Evolutionary conservation across 2,797 vertebrate genomes (phyloP), one percentile per base, ranked within the genome.

Genomic region (Leptodactylus fallax): DNA sequence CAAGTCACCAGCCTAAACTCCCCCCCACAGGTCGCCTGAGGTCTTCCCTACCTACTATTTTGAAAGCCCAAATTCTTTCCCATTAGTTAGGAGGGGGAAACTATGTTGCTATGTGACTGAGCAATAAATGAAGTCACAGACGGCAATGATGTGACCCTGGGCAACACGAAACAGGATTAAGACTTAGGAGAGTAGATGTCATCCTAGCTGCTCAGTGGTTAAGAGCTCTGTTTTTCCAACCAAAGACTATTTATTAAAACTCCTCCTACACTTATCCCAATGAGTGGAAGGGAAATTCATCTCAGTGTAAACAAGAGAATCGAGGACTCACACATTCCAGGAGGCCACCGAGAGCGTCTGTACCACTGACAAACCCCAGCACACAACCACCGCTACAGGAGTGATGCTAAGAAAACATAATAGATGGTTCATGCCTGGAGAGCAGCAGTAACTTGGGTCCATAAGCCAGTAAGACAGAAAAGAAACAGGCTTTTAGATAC

Each of bases 161-260:
- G 81, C 55, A 63, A n/a, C 67, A 77, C 71, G 71, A 78, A 87
- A 49, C 23, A 12, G 72, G 86, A 87, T 87, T 87, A 87, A n/a
- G 79, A 61, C 65, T 77, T 76, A 81, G 27, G 25, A 58, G 60
- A 81, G 45, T 81, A 87, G 86, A 83, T 87, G 81, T 58, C 86
- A 78, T 36, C 36, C 45, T 25, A 36, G 45, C 72, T 65, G 65
- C 79, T 87, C 36, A 55, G 36, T 36, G 36, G 36, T 36, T 36
- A 36, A 36, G 36, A 4, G 1, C 45, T 82, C 71, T 65, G 45
- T 55, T 74, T 81, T 87, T 87, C 79, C 85, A 74, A 36, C 49
- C 77, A 77, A n/a, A 69, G 47, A 58, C 85, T 81, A 36, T 81
- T 74, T 81, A 87, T 74, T 79, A 79, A 45, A 63, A 51, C 61